phyloP scores from a whole-genome alignment of 2,797 vertebrate genomes.

The Craterocephalus amniculus region DNA sequence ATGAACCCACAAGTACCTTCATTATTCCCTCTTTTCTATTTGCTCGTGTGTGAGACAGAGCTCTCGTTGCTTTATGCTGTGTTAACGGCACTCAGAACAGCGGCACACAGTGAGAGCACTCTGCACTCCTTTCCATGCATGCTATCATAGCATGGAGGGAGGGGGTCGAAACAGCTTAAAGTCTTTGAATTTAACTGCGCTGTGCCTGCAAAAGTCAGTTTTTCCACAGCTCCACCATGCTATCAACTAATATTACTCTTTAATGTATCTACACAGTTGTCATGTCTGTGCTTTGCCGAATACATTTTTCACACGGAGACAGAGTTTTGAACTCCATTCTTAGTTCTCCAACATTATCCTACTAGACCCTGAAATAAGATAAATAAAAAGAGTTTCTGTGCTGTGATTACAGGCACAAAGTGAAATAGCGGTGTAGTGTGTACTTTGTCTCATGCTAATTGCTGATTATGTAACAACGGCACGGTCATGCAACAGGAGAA shows the following conservation, averaged over 20 bases:
- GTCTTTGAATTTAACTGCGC: slow-evolving; percentile 41
- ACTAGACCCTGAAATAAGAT: not conserved
- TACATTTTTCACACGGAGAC: not conserved
- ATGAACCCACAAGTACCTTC: slow-evolving; percentile 42
- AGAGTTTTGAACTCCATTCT: slow-evolving; percentile 9
- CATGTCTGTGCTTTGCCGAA: slow-evolving; percentile 13
- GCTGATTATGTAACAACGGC: slow-evolving; percentile 21
- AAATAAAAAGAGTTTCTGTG: slow-evolving; percentile 19
- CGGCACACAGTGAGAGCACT: slow-evolving; percentile 36
- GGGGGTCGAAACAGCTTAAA: slow-evolving; percentile 28
- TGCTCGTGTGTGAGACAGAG: slow-evolving; percentile 32
- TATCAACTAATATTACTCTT: slow-evolving; percentile 24
- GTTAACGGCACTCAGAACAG: slow-evolving; percentile 36
- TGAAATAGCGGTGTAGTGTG: not conserved
- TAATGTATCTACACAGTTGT: slow-evolving; percentile 13
- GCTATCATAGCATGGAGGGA: slow-evolving; percentile 13
- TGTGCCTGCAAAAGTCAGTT: slow-evolving; percentile 15
- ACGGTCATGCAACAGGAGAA: slow-evolving; percentile 18
- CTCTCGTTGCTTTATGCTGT: slow-evolving; percentile 31
- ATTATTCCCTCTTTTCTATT: slow-evolving; percentile 33
- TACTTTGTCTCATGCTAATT: not conserved
- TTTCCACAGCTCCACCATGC: slow-evolving; percentile 11
- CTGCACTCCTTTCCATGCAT: slow-evolving; percentile 35
- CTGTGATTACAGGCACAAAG: slow-evolving; percentile 20
- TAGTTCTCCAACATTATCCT: slow-evolving; percentile 2